phyloP scores from a whole-genome alignment of 1,140 invertebrate species.

The Drosophila paulistorum region DNA sequence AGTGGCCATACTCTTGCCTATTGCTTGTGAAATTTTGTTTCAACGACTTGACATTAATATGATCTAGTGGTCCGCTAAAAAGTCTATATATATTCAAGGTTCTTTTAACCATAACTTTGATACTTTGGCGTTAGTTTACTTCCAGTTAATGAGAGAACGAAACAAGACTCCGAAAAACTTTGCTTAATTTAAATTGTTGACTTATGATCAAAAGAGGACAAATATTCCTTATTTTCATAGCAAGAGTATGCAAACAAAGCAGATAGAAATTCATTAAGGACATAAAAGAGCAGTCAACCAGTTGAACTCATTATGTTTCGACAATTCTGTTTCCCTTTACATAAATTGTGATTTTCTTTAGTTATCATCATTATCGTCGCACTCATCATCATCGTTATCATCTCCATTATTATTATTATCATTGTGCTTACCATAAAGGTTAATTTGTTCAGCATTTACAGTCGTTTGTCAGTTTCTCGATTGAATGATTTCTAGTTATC shows the following conservation, averaged over 20 bases:
- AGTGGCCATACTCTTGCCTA: not conserved
- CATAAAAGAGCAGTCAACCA: not conserved
- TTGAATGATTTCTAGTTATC: slow-evolving; percentile 9
- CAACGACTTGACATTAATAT: no score
- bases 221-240: not conserved
- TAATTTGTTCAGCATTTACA: not conserved
- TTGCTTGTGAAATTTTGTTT: no score
- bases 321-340: not conserved
- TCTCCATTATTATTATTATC: slow-evolving; percentile 1
- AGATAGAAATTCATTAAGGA: not conserved
- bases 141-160: no score
- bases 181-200: not conserved
- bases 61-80: no score
- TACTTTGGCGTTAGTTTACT: no score
- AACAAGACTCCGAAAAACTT: no score
- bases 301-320: not conserved
- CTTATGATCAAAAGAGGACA: not conserved
- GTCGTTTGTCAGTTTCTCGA: slow-evolving; percentile 1
- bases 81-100: no score
- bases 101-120: no score
- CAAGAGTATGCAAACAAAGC: slow-evolving; percentile 1
- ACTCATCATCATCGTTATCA: not conserved
- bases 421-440: slow-evolving; percentile 18
- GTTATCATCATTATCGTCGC: not conserved
- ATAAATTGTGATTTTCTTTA: not conserved